Evolutionary conservation across 2,113 vertebrate species (phyloP), one percentile per base, ranked within the genome.

Genomic region (Plecturocebus donacophilus): DNA sequence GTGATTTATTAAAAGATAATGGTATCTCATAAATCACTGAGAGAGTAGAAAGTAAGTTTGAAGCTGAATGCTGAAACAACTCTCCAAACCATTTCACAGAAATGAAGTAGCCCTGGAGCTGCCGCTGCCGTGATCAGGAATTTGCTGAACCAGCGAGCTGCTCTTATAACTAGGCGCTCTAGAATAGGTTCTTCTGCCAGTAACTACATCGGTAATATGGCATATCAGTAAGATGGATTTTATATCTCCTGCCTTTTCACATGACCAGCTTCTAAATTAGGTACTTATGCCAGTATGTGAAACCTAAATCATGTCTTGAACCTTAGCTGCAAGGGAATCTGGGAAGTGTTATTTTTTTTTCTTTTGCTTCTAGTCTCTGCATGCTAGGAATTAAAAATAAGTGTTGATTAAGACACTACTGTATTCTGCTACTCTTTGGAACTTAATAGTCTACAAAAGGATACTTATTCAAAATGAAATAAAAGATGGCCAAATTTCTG

Each of bases 1-100:
- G 49, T 90, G 81, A 97, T 90, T 91, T 96, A 90, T 84, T 61
- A 80, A 95, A 79, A 86, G 35, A 68, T 80, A 77, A 79, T 77
- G 13, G 52, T 85, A 82, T 3, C 82, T 77, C 54, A 45, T 79
- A 71, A 97, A 76, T 88, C 73, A 93, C 0, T 80, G 70, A 16
- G 27, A 90, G 12, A 66, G 19, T n/a, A 45, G 49, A 20, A 40
- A 45, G 87, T 19, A 73, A 42, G 70, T 30, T 86, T 38, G 80
- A 11, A 17, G 1, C 11, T 87, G 23, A 91, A 77, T 16, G 20
- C 7, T 84, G 0, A n/a, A 61, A 87, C 17, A 84, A 40, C 30
- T 76, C 23, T 35, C 25, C 13, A 91, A 91, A 87, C 6, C 25
- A 17, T 25, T 14, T 7, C 1, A 7, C 19, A 73, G 40, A 86